Conservation (phyloP, 2,797 vertebrate species). For the Malacoraja senta region DNA sequence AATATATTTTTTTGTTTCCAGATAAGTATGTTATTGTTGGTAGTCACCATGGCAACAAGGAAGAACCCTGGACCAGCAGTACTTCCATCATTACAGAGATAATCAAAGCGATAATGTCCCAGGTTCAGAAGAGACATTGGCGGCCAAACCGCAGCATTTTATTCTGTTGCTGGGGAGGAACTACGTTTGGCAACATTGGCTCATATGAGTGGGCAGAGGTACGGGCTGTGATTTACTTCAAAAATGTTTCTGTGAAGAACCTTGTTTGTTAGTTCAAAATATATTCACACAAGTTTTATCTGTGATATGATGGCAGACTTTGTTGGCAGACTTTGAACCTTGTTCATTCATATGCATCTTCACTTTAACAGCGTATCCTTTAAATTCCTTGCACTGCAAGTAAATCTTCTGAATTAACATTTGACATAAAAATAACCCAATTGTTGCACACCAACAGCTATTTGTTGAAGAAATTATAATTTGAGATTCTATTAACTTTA, state of each 20-base stretch:
- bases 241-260: background rate
- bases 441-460: background rate
- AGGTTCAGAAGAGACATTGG: slow-evolving; percentile 68
- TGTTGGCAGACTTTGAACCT: background rate
- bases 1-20: slow-evolving; percentile 49
- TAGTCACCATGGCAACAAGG: slow-evolving; percentile 61
- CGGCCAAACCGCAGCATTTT: slow-evolving; percentile 75
- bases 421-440: background rate
- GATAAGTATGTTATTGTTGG: slow-evolving; percentile 81
- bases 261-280: background rate
- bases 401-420: background rate
- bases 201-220: slow-evolving; percentile 94
- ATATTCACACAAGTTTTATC: background rate
- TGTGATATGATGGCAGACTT: background rate
- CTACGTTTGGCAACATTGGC: slow-evolving; percentile 73
- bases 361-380: background rate
- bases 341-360: background rate
- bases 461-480: background rate
- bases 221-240: slow-evolving; percentile 42
- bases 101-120: slow-evolving; percentile 66
- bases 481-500: background rate
- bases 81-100: slow-evolving; percentile 74
- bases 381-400: background rate
- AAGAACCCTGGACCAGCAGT: slow-evolving; percentile 67
- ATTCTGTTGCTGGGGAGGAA: slow-evolving; percentile 86